These are phyloP conservation scores for Sebastes glaucus DNA, from an alignment of 2,797 vertebrate genomes.

Conservation along the genomic window DNA sequence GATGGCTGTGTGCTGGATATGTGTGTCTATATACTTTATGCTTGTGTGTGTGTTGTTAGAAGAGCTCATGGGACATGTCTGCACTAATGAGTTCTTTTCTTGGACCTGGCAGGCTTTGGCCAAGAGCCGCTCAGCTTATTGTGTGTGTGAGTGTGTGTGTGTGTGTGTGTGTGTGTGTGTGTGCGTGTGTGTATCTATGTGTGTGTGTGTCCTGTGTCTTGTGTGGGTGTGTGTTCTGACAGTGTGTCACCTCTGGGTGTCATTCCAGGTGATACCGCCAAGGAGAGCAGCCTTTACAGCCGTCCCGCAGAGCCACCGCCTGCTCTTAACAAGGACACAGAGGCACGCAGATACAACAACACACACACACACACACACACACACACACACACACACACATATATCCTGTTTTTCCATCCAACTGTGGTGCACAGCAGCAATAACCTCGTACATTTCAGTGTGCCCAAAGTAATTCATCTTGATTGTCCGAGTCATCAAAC, in stretches of 20 bases:
- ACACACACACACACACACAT: slow-evolving; percentile 25
- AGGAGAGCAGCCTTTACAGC: slow-evolving; percentile 71
- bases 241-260: slow-evolving; percentile 77
- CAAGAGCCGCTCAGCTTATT: slow-evolving; percentile 25
- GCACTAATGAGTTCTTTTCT: slow-evolving; percentile 64
- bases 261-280: slow-evolving; percentile 69
- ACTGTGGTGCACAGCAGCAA: slow-evolving; percentile 32
- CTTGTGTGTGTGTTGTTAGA: slow-evolving; percentile 13
- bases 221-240: slow-evolving; percentile 59
- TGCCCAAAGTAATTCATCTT: slow-evolving; percentile 62
- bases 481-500: slow-evolving; percentile 68
- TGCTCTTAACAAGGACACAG: slow-evolving; percentile 73
- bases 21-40: neutral
- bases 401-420: neutral
- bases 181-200: neutral
- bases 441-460: slow-evolving; percentile 37
- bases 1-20: neutral
- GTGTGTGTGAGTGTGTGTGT: neutral
- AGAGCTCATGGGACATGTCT: slow-evolving; percentile 35
- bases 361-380: slow-evolving; percentile 19
- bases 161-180: neutral
- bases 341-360: slow-evolving; percentile 21
- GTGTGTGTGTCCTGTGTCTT: slow-evolving; percentile 2
- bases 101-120: slow-evolving; percentile 46
- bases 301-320: slow-evolving; percentile 65